These are phyloP conservation scores for Columbina picui DNA, from an alignment of 2,113 vertebrate species.

Conservation along the genomic window DNA sequence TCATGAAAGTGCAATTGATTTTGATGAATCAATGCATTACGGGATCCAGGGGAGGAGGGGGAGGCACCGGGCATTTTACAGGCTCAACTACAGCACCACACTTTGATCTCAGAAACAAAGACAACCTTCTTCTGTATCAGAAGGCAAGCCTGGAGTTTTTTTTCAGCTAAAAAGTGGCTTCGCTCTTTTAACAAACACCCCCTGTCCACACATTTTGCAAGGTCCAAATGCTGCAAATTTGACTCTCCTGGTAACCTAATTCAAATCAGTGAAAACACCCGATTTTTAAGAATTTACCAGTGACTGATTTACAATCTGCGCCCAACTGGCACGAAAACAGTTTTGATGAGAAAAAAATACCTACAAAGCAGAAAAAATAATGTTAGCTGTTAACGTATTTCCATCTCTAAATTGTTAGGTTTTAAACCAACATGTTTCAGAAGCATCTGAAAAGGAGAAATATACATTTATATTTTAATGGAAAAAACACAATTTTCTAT, in stretches of 20 bases:
- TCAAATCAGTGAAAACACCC: not conserved
- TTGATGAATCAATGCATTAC: constrained; percentile 65
- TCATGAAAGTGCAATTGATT: constrained; percentile 67
- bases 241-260: not conserved
- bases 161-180: not conserved
- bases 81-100: constrained; percentile 38
- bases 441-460: not conserved
- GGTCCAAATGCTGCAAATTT: not conserved
- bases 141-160: not conserved
- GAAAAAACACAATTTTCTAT: constrained; percentile 44
- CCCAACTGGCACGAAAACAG: not conserved
- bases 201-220: not conserved
- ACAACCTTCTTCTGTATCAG: constrained; percentile 45
- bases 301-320: not conserved
- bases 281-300: not conserved
- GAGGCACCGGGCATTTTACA: constrained; percentile 18
- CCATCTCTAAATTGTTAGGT: not conserved
- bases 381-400: not conserved
- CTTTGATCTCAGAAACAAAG: constrained; percentile 66
- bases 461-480: not conserved
- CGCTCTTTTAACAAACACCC: not conserved
- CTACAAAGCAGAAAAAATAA: not conserved
- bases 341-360: not conserved
- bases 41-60: constrained; percentile 23
- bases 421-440: not conserved